Base-by-base conservation (phyloP, 2,888 invertebrate species). In the Drosophila anomelani region DNA sequence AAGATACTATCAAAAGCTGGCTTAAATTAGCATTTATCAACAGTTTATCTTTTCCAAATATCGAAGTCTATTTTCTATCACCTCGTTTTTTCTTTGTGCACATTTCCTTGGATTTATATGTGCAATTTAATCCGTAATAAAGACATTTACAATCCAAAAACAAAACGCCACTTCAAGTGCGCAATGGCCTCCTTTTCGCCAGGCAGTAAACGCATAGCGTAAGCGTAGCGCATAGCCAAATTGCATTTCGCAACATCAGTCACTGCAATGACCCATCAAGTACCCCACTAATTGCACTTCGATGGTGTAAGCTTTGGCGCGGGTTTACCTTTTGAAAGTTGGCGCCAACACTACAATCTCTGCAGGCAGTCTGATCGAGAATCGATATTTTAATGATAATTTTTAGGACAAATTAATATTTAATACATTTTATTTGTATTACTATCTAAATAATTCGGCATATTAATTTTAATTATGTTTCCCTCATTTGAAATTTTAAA, bases 121-220 rank as follows among this genome's bases (percentile, higher is more conserved):
- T 67, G 83, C 70, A 81, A 79, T 74, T 76, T 57, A 68, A 70
- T 72, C 68, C 69, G 78, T 39, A 67, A 67, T 57, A 47, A 38
- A 59, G 51, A 60, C 51, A 41, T n/a, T 3, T 7, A 47, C n/a
- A 47, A 3, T 13, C 57, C n/a, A 60, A 51, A 39, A 55, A 64
- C 55, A 73, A 64, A 23, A 15, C 64, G 64, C n/a, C 64, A 64
- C 66, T 61, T 63, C 56, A 74, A 81, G 74, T 72, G 63, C 55
- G 39, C 68, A 74, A 69, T 78, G 79, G 55, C 82, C 85, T 71
- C 78, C 53, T 70, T 80, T 73, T 75, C 53, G 67, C 26, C 32
- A 39, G 57, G 56, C 56, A 71, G 55, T 74, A 68, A 78, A 17
- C 51, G 20, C 15, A 53, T 10, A 53, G 6, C 51, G 57, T 74